Evolutionary conservation across 2,888 invertebrate species (phyloP), one percentile per base, ranked within the genome.

Genomic region (Deroplatys truncata): DNA sequence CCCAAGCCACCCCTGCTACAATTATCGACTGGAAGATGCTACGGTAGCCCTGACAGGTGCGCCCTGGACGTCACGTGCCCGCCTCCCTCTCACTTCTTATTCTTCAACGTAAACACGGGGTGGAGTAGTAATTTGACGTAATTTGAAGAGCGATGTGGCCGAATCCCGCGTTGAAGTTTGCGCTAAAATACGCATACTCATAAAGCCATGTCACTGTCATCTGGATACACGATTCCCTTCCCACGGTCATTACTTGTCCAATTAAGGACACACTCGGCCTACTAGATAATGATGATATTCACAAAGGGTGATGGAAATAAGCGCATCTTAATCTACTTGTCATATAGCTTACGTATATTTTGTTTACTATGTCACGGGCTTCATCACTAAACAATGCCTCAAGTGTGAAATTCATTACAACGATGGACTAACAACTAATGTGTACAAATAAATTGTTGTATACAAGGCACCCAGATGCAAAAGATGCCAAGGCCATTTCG

Each of bases 21-120:
- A 88, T 88, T 88, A 88, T 87, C 87, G 87, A 87, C 87, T 87
- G 87, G 87, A 86, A 85, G 89, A 43, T 83, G 82, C 89, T 88
- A 84, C 72, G 84, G 16, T 84, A 29, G 84, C 84, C 84, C 84
- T 31, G 28, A 28, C 29, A 28, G 29, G 84, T 31, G 31, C 84
- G 31, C 84, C 28, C 28, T 84, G 31, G 31, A 28, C 84, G 29
- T 29, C 29, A 84, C 20, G 84, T 29, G 43, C 31, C 85, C 84
- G 16, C 84, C 31, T 84, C 84, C 85, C 85, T 43, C 31, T 43
- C n/a, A 31, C 85, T 85, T 43, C 85, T 85, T 28, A 49, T 86
- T 49, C 86, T n/a, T 72, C 49, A 72, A 72, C 20, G 56, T 72
- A 72, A 72, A 72, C 56, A 72, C 20, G 56, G 56, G 56, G 56